Conservation (phyloP, 2,888 invertebrate genomes). For the Eurytoma adleriae region DNA sequence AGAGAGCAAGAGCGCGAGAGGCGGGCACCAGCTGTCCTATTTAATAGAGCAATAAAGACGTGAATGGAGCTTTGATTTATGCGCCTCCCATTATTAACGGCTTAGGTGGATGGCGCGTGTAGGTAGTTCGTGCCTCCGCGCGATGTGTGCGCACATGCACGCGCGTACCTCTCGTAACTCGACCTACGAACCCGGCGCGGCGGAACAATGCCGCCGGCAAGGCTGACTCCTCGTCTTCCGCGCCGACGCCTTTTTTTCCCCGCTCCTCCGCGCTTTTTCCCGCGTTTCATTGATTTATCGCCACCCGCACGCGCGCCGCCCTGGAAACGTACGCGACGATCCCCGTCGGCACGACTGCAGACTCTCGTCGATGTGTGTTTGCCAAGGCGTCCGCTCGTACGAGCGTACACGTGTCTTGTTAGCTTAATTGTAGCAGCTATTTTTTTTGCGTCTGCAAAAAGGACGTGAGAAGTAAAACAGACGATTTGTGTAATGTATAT, state of each 20-base stretch:
- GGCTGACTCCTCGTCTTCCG: neutral
- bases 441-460: too few relatives aligned
- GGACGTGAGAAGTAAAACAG: too few relatives aligned
- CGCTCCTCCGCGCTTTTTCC: constrained; percentile 1
- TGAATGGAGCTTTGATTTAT: constrained; percentile 75
- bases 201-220: constrained; percentile 31
- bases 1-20: constrained; percentile 52
- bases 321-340: neutral
- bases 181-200: constrained; percentile 41
- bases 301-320: neutral
- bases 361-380: constrained; percentile 1
- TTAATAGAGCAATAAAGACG: constrained; percentile 75
- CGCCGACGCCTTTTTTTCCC: neutral
- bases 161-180: constrained; percentile 45
- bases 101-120: constrained; percentile 63
- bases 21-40: constrained; percentile 73
- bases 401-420: too few relatives aligned
- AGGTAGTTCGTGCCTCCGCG: constrained; percentile 56
- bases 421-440: too few relatives aligned
- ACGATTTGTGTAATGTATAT: too few relatives aligned
- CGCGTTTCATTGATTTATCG: constrained; percentile 35
- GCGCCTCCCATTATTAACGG: constrained; percentile 73
- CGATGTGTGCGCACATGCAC: constrained; percentile 11
- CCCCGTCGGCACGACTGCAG: neutral
- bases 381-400: too few relatives aligned